Percentiles rank a stretch among this genome's conserved stretches.
Conservation (phyloP, 1,140 invertebrate species). For the Aphelenchoides avenae region DNA sequence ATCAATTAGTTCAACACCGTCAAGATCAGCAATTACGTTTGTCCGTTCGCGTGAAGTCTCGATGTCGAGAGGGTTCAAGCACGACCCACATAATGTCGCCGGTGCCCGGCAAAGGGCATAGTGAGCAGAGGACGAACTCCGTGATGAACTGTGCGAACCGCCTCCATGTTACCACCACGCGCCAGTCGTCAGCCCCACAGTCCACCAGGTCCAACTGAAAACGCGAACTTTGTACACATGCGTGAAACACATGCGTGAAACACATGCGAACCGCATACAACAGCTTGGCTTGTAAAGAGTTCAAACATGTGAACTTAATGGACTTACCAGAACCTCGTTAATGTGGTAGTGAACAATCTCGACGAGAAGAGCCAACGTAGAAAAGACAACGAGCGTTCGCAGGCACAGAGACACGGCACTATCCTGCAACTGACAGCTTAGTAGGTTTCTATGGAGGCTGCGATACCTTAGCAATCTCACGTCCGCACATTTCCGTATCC, state of each 20-base stretch:
- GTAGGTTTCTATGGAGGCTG: no score
- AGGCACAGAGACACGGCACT: slow-evolving; percentile 39
- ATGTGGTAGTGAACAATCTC: slow-evolving; percentile 55
- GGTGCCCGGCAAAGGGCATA: slow-evolving; percentile 50
- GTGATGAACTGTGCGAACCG: slow-evolving; percentile 41
- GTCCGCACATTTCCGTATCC: slow-evolving; percentile 46
- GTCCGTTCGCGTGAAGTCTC: no score
- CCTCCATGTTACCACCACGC: slow-evolving; percentile 49
- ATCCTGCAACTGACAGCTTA: slow-evolving; percentile 28
- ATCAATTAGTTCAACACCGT: no score
- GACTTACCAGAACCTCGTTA: slow-evolving; percentile 53
- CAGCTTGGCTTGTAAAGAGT: no score
- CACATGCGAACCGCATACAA: no score
- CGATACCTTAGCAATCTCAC: slow-evolving; percentile 42
- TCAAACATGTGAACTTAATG: no score
- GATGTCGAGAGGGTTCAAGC: no score
- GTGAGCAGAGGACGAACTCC: slow-evolving; percentile 46
- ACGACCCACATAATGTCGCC: no score
- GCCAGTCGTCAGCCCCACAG: slow-evolving; percentile 58
- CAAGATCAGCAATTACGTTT: no score
- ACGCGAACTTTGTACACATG: neutral
- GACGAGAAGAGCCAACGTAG: slow-evolving; percentile 48
- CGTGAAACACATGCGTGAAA: no score
- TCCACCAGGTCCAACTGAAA: slow-evolving; percentile 53
- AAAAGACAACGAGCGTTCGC: slow-evolving; percentile 45